Evolutionary conservation across 2,888 invertebrate genomes (phyloP), one percentile per base, ranked within the genome.

Genomic region (Oxyteleia sp.): DNA sequence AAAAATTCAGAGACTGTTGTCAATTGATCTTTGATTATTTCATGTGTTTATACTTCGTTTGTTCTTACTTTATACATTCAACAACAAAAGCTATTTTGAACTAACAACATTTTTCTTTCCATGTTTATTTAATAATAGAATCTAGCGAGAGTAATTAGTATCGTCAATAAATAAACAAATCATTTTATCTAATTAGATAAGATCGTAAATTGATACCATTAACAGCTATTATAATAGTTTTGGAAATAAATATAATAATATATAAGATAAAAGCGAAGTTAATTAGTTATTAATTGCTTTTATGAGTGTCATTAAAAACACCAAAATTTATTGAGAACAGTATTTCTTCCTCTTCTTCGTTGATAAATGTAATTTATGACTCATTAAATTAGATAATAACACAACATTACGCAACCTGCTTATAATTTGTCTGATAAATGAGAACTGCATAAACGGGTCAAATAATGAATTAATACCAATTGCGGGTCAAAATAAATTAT

Each of bases 301-400:
- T 26, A 11, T 23, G 45, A 61, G 29, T 15, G 8, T 23, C 45
- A 13, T 61, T 61, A 29, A 61, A 23, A 35, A 43, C 10, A 15
- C 2, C 29, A 16, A 29, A 61, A 61, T 61, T 61, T 61, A 61
- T 45, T n/a, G 29, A 29, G 16, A 43, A 45, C 43, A 45, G 43
- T 35, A 64, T 38, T 49, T 64, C 38, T 64, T 51, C 51, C 38
- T 35, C 38, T 64, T 64, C 23, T n/a, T 32, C 49, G 38, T 38
- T 64, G 49, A 29, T 49, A 64, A 45, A 57, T 61, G 29, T 29
- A 29, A 61, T 61, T 61, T 61, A 61, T 61, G 61, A 61, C 43
- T 43, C 45, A 61, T 45, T 43, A 61, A 61, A 45, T 61, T 43
- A 45, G 61, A 45, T 61, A 61, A 45, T 29, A 43, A 61, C 43